Evolutionary conservation across 2,888 invertebrate species (phyloP), one percentile per base, ranked within the genome.

Genomic region (Coelinius sp.): DNA sequence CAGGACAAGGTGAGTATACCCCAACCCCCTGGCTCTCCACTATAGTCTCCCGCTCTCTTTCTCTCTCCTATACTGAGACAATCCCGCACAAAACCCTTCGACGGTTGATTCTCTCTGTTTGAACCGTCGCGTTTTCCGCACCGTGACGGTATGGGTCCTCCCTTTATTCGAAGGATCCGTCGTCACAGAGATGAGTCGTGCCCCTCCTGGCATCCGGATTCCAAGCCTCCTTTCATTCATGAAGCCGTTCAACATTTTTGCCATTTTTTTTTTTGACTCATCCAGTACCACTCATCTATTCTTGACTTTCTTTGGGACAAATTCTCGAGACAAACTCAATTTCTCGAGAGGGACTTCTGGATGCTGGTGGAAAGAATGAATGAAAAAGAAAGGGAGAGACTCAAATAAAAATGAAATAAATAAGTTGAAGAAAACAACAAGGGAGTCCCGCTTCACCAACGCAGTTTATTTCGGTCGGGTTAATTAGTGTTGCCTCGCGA

Each of bases 401-500:
- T 66, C 64, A 71, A 65, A 44, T 59, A 53, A 69, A 59, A 68
- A 59, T 56, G 64, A 64, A 53, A 63, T 69, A 64, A 63, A 70
- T 74, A 72, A 20, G 46, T 17, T 6, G 17, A 72, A 67, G 71
- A 59, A 69, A 70, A 69, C 70, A 71, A 62, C 46, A 73, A 73
- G 78, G 75, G 78, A 77, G 74, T 44, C 41, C 63, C 73, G 73
- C 75, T 79, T 52, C 24, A 67, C 80, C 80, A 80, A 76, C 79
- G 84, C 84, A 84, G 85, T 86, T 86, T 86, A 86, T 87, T 86
- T 86, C 83, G 84, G 86, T 86, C 84, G 85, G 85, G 86, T 86
- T 87, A 87, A 87, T 87, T 87, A 87, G 86, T 84, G 87, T 84
- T 85, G 86, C 83, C 85, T 86, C 85, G 86, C 84, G 86, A 87